Evolutionary conservation across 2,797 vertebrate genomes (phyloP).

Genomic region (Sebastes miniatus): DNA sequence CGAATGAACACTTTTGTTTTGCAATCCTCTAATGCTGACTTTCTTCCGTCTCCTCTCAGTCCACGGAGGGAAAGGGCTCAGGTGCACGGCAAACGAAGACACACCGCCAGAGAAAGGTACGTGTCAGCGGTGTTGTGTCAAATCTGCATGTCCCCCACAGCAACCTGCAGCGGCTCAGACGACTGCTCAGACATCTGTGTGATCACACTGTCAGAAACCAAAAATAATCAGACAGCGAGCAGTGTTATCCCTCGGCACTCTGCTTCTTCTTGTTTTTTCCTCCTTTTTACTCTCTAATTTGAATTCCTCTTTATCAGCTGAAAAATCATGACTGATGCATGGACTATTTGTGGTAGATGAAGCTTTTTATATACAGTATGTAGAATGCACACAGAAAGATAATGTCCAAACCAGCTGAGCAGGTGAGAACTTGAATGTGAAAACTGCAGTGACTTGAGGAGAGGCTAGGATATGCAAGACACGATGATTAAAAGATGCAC

Average conservation of each 20-base stretch:
- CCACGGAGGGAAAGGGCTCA: conserved; percentile 95
- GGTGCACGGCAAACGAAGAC: conserved; percentile 95
- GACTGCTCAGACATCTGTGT: background rate
- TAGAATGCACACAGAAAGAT: background rate
- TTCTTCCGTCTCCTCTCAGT: conserved; percentile 76
- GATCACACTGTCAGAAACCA: conserved; percentile 1
- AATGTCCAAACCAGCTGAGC: background rate
- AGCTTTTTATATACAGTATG: background rate
- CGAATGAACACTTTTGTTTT: background rate
- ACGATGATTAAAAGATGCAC: background rate
- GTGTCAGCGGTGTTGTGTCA: conserved; percentile 47
- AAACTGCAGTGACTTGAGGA: background rate
- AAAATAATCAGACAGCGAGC: background rate
- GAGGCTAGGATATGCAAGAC: background rate
- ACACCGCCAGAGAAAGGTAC: conserved; percentile 96
- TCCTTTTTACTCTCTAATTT: background rate
- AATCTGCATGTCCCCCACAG: conserved; percentile 8
- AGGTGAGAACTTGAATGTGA: background rate
- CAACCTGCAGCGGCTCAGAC: conserved; percentile 5
- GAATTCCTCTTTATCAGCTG: background rate
- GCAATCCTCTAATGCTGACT: background rate
- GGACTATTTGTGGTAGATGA: background rate
- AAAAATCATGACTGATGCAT: background rate
- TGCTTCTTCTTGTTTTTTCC: background rate
- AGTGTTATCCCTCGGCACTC: background rate